These are phyloP conservation scores for Saccopteryx leptura DNA, from an alignment of 2,113 vertebrate genomes.

Conservation along the genomic window DNA sequence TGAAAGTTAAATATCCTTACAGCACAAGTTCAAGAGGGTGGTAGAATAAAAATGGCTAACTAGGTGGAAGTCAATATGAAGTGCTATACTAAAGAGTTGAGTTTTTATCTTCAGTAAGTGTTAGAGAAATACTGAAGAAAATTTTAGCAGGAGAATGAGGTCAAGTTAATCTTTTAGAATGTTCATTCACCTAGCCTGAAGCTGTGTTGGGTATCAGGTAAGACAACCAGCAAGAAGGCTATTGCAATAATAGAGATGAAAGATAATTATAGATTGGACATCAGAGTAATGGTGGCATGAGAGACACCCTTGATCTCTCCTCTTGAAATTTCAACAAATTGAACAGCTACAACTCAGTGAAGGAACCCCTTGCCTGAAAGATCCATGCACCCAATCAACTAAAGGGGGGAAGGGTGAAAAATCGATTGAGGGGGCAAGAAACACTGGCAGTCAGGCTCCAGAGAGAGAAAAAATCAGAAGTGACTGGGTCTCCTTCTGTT, in stretches of 20 bases:
- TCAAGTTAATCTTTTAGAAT: not conserved
- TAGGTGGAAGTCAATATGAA: not conserved
- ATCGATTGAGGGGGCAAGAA: no score
- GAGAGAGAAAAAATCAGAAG: no score
- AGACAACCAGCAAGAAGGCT: not conserved
- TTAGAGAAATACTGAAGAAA: not conserved
- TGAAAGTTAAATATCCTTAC: not conserved
- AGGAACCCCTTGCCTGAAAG: no score
- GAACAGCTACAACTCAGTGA: no score
- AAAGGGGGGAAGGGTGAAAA: no score
- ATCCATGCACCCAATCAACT: no score
- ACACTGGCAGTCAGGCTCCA: no score
- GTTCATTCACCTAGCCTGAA: not conserved
- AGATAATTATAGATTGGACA: not conserved
- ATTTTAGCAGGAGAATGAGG: not conserved
- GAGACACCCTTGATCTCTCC: no score
- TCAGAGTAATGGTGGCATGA: no score
- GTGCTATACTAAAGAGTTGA: not conserved
- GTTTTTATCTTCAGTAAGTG: not conserved
- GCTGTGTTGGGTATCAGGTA: not conserved
- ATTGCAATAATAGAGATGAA: not conserved
- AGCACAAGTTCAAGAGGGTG: not conserved
- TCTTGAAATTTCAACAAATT: no score
- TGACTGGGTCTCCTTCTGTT: no score
- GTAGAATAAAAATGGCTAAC: not conserved